These are phyloP conservation scores for Laterallus jamaicensis DNA, from an alignment of 2,113 vertebrate species.

Conservation along the genomic window DNA sequence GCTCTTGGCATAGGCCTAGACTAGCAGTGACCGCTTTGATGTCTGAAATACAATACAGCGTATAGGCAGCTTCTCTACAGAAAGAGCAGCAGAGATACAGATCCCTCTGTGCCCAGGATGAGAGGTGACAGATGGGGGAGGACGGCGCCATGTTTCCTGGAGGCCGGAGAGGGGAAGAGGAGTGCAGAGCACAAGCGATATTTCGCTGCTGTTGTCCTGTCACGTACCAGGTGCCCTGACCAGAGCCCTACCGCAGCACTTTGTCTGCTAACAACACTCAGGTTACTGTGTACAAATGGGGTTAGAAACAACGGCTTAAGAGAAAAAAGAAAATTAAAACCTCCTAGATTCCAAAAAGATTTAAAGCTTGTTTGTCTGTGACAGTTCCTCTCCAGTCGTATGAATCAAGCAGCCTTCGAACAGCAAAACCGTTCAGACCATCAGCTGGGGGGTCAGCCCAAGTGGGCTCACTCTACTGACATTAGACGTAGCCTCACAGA, in stretches of 20 bases:
- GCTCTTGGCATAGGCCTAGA: background rate
- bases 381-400: background rate
- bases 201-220: background rate
- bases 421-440: background rate
- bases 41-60: background rate
- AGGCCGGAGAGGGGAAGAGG: background rate
- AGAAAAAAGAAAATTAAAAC: background rate
- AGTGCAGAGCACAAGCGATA: background rate
- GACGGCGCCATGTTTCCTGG: background rate
- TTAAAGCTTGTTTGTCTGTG: background rate
- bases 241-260: background rate
- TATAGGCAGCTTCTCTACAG: background rate
- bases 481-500: background rate
- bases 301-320: background rate
- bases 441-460: slow-evolving; percentile 10
- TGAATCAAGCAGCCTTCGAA: background rate
- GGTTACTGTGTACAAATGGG: background rate
- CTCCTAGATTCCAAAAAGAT: background rate
- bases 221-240: background rate
- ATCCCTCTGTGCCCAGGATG: background rate
- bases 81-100: background rate
- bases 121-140: background rate
- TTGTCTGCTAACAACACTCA: background rate
- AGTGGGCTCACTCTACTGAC: background rate
- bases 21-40: background rate